Base-by-base conservation (phyloP, 2,113 vertebrate species). In the Tichodroma muraria region DNA sequence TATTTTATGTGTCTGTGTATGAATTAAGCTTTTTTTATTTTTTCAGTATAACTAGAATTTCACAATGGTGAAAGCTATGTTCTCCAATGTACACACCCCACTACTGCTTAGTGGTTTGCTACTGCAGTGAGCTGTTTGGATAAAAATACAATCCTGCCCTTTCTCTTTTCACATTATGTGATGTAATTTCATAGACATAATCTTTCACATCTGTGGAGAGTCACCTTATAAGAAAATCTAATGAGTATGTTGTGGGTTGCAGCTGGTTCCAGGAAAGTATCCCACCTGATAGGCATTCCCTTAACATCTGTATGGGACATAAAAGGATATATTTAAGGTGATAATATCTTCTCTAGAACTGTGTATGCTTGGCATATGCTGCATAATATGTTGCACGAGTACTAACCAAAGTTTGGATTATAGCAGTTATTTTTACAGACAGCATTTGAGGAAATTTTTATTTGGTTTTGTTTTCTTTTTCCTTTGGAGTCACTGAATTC, bases 51-150 rank as follows among this genome's bases (percentile, higher is more conserved):
- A 73, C 10, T 57, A 60, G 10, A 6, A 44, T 49, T 83, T 72
- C 37, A 69, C 12, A 30, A 2, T 22, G 30, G 10, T 57, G 44
- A 59, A 73, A 73, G 8, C 2, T 42, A 7, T 44, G 20, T 25
- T 82, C 14, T 70, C 11, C 6, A 3, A 19, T 6, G 22, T 9
- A 28, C 3, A 3, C 4, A 3, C 3, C 38, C 15, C 8, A 20
- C 3, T 50, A 4, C 8, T 56, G 5, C 28, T 64, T 18, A 20
- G 23, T n/a, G 44, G 6, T 56, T 80, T 76, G n/a, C 11, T 76
- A n/a, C 13, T 37, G 6, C n/a, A n/a, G 31, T 28, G n/a, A 31
- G 3, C 3, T 86, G 10, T 59, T 73, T 45, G 14, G 33, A 70
- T 45, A 78, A 50, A 54, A 9, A n/a, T 28, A 4, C 0, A 0